Percentiles rank a stretch among this genome's conserved stretches.
Conservation (phyloP, 2,113 vertebrate species). For the Megaceryle maxima region DNA sequence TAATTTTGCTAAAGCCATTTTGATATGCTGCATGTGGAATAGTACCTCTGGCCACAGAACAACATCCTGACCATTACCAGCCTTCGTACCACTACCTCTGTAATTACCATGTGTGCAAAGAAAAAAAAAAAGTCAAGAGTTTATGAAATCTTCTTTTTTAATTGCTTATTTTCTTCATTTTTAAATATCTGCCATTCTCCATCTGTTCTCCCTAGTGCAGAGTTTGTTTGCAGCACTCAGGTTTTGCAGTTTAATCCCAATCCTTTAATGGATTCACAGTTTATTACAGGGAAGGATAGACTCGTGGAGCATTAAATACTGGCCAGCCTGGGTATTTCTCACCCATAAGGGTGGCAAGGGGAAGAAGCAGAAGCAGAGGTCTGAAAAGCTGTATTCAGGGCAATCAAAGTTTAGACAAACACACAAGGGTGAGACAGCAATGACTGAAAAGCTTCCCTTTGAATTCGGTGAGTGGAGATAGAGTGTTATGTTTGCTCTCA, state of each 20-base stretch:
- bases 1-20: constrained; percentile 27
- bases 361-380: constrained; percentile 20
- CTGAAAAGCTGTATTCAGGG: constrained; percentile 43
- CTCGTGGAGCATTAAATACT: constrained; percentile 6
- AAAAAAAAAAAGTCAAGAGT: constrained; percentile 6
- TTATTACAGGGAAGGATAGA: constrained; percentile 23
- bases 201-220: constrained; percentile 55
- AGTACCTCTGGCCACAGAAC: constrained; percentile 36
- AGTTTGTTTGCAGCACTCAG: constrained; percentile 24
- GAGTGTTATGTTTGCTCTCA: constrained; percentile 15
- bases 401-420: constrained; percentile 35
- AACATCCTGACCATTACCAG: constrained; percentile 35
- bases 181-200: constrained; percentile 57
- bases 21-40: constrained; percentile 31
- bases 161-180: constrained; percentile 52
- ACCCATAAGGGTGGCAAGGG: not conserved
- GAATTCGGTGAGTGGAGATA: not conserved
- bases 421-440: constrained; percentile 20
- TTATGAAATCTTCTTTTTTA: constrained; percentile 49
- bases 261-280: constrained; percentile 55
- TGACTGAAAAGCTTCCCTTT: not conserved
- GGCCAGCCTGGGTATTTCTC: constrained; percentile 40
- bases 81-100: constrained; percentile 33
- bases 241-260: constrained; percentile 50
- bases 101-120: not conserved